Base-by-base conservation (phyloP, 2,797 vertebrate genomes). In the Cephalopachus bancanus region DNA sequence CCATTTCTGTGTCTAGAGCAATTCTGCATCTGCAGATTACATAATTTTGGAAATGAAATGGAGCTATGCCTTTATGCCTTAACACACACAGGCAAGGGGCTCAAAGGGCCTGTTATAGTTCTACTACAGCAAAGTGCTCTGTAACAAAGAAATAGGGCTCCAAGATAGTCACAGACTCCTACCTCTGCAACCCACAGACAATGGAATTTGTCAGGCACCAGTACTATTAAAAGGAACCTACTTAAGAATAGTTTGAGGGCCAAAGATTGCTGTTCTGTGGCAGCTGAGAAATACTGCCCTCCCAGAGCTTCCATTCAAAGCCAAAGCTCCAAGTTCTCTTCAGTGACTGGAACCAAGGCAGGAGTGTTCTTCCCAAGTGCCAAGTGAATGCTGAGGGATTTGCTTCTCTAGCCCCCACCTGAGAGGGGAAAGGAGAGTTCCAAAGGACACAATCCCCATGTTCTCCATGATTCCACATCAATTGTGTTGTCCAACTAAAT, bases 171-270 rank as follows among this genome's bases (percentile, higher is more conserved):
- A 60, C 10, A n/a, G 37, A 30, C 28, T 88, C 67, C 53, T n/a
- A 33, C 76, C 44, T 57, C 88, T 72, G 75, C 51, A 83, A 84
- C 9, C 6, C 33, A 37, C 65, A 91, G 49, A 91, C 10, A 49
- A 78, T 33, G 7, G 2, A 80, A 90, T 75, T 3, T 83, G 69
- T 88, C n/a, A 55, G 55, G 59, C 62, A 71, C 51, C 55, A 28
- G 12, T 79, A 60, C n/a, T 91, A 6, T 94, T 24, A 78, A 72
- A 89, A 91, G 37, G 65, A 80, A 95, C n/a, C 33, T 86, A n/a
- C 57, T 78, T 67, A 89, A 79, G 69, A 79, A 80, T 67, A 86
- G 44, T 60, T 72, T 91, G 72, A 49, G 92, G 37, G 53, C 49
- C 90, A 87, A 59, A 84, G 81, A 78, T 4, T 81, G 75, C 53